phyloP scores from a whole-genome alignment of 2,888 invertebrate genomes.

The Torymus aiolomorphi region DNA sequence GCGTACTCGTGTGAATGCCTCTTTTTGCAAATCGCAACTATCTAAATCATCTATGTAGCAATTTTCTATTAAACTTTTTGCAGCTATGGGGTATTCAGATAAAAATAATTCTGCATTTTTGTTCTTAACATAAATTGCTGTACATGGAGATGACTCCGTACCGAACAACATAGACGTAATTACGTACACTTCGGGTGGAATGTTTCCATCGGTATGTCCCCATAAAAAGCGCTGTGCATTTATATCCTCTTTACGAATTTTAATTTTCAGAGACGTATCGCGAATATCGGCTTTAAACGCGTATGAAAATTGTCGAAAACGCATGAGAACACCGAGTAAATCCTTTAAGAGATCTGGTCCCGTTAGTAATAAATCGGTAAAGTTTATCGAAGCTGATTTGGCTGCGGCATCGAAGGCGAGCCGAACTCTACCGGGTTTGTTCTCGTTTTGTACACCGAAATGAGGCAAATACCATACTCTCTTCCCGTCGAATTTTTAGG shows the following conservation, averaged over 20 bases:
- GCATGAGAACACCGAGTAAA: no score
- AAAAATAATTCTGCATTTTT: constrained; percentile 59
- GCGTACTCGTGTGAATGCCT: constrained; percentile 55
- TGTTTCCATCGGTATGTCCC: constrained; percentile 33
- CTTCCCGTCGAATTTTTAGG: no score
- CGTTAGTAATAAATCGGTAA: no score
- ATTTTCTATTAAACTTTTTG: constrained; percentile 59
- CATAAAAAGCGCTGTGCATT: no score
- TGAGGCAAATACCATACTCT: no score
- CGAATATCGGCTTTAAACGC: no score
- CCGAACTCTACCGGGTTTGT: no score
- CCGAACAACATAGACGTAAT: constrained; percentile 62
- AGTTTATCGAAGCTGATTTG: constrained; percentile 59
- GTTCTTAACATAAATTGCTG: constrained; percentile 61
- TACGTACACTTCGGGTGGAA: constrained; percentile 49
- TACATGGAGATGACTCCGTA: constrained; percentile 48
- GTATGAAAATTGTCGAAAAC: no score
- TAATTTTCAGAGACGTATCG: no score
- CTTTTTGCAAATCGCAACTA: constrained; percentile 54
- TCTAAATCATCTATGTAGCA: constrained; percentile 64
- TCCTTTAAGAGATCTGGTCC: no score
- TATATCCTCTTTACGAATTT: no score
- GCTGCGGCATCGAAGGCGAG: no score
- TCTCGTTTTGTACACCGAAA: constrained; percentile 52
- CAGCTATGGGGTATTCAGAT: constrained; percentile 58